Conservation (phyloP, 2,113 vertebrate species). For the Shinisaurus crocodilurus region DNA sequence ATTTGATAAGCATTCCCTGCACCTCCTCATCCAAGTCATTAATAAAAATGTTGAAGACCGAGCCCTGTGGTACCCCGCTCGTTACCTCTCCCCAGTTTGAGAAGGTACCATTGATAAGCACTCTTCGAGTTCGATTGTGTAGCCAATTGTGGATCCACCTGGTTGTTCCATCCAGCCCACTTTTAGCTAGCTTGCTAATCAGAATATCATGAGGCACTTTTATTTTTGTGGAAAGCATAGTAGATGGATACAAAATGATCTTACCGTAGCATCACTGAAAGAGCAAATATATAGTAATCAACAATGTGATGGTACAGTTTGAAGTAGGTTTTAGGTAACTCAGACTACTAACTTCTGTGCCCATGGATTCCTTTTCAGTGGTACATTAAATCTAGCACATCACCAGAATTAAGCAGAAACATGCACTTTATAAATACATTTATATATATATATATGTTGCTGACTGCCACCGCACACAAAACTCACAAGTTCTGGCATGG, state of each 20-base stretch:
- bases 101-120: too few relatives aligned
- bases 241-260: background rate
- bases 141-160: too few relatives aligned
- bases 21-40: too few relatives aligned
- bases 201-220: too few relatives aligned
- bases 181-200: too few relatives aligned
- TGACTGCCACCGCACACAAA: background rate
- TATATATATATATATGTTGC: background rate
- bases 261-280: background rate
- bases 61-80: too few relatives aligned
- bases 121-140: too few relatives aligned
- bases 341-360: background rate
- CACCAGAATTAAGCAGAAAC: background rate
- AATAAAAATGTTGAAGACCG: too few relatives aligned
- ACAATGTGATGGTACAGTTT: background rate
- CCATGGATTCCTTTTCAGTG: background rate
- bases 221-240: background rate
- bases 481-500: background rate
- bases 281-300: background rate
- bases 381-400: background rate
- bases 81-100: too few relatives aligned
- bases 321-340: background rate
- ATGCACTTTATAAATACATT: background rate
- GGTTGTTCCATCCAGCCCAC: too few relatives aligned
- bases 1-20: too few relatives aligned